Conservation (phyloP, 2,113 vertebrate species). For the rabbit (Oryctolagus cuniculus) region mOryCun1.1 NC_091453.1:83411501-83412000, state of each 20-base stretch:
- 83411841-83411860: conserved; percentile 16
- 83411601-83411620: background rate
- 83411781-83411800: conserved; percentile 4
- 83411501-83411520: no score
- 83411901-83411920: conserved; percentile 29
- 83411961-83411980: conserved; percentile 4
- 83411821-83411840: background rate
- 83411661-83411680: background rate
- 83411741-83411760: conserved; percentile 20
- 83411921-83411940: conserved; percentile 42
- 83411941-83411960: background rate
- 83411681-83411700: background rate
- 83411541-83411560: background rate
- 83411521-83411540: background rate
- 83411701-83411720: conserved; percentile 4
- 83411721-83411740: background rate
- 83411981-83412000: background rate
- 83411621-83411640: background rate
- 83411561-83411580: background rate
- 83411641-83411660: background rate
- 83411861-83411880: background rate
- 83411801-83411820: background rate
- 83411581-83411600: background rate
- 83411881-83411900: background rate
- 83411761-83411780: background rate